Evolutionary conservation across 2,797 vertebrate genomes (phyloP).

Genomic region (Eidolon dupreanum): DNA sequence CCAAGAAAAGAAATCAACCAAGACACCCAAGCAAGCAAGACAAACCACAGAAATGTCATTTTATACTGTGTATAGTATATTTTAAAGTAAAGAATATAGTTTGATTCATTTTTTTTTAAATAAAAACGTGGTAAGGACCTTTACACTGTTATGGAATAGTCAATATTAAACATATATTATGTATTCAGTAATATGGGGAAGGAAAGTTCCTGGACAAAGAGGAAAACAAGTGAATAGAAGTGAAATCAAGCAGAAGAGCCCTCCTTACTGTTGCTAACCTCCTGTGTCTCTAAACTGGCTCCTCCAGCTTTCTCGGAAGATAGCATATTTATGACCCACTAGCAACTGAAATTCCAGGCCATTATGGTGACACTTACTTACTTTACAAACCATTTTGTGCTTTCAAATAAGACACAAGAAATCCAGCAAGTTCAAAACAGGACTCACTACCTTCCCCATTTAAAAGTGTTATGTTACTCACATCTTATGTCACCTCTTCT

Average conservation of each 20-base stretch:
- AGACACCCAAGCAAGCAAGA: not conserved
- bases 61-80: not conserved
- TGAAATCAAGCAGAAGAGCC: not conserved
- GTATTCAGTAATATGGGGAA: not conserved
- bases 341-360: not conserved
- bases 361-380: not conserved
- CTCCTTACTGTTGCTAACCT: rapidly evolving
- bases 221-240: not conserved
- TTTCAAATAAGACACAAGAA: not conserved
- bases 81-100: not conserved
- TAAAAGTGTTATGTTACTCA: not conserved
- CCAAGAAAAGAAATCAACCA: not conserved
- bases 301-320: not conserved
- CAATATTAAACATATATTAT: not conserved
- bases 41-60: not conserved
- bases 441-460: not conserved
- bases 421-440: not conserved
- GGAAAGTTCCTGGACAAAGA: not conserved
- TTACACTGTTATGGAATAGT: not conserved
- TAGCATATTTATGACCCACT: not conserved
- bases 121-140: not conserved
- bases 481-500: not conserved
- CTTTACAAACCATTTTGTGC: not conserved
- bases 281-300: not conserved
- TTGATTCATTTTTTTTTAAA: not conserved